Evolutionary conservation across 2,888 invertebrate genomes (phyloP).

Genomic region (Ptychoptera albimana): DNA sequence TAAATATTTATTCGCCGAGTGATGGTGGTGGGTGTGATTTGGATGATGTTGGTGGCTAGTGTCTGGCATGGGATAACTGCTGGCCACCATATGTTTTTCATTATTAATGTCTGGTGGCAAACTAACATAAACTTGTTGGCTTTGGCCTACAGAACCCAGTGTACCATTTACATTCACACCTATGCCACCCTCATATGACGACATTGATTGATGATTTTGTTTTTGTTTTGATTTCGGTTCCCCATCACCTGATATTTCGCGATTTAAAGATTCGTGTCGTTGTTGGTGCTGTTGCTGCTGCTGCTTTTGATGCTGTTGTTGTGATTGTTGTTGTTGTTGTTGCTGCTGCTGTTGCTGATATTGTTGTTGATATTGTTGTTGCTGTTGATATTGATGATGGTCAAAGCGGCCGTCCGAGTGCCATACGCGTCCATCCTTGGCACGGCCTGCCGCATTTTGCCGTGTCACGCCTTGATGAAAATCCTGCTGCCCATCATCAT

Average conservation of each 20-base stretch:
- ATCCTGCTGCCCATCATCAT: conserved; percentile 3
- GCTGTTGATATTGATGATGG: conserved; percentile 11
- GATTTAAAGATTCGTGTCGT: conserved; percentile 9
- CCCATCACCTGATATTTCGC: conserved; percentile 13
- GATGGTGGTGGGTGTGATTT: conserved; percentile 17
- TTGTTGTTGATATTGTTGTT: conserved; percentile 11
- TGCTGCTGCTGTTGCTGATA: conserved; percentile 6
- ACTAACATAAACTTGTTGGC: too few relatives aligned
- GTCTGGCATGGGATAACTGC: too few relatives aligned
- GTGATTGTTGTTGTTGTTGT: conserved; percentile 12
- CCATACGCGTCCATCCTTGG: conserved; percentile 4
- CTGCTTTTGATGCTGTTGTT: conserved; percentile 9
- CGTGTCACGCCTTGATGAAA: conserved; percentile 1
- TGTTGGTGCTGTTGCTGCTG: conserved; percentile 8
- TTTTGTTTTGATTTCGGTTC: background rate
- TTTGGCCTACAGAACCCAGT: too few relatives aligned
- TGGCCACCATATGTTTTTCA: conserved; percentile 1
- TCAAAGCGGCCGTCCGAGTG: conserved; percentile 2
- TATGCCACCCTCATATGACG: background rate
- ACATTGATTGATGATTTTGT: background rate
- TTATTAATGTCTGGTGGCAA: too few relatives aligned
- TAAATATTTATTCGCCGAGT: conserved; percentile 33
- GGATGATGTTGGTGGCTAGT: conserved; percentile 17
- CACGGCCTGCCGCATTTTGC: background rate
- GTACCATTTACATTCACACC: background rate